A percentile compares a stretch with the other conserved stretches of the same genome.
phyloP scores from a whole-genome alignment of 2,888 invertebrate species.

The Trilocha varians region DNA sequence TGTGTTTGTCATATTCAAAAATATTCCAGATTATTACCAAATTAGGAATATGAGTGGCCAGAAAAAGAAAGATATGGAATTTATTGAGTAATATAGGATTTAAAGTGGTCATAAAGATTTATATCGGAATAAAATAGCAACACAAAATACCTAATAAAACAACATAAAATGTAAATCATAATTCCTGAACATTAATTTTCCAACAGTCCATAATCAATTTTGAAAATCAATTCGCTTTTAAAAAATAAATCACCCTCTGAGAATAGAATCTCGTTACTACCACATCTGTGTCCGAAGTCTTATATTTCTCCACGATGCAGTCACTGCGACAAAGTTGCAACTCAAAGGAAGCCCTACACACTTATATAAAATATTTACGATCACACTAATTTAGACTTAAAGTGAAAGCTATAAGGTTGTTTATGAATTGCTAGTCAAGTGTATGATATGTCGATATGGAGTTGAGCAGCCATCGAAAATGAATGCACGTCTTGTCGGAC shows the following conservation, averaged over 20 bases:
- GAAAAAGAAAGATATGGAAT: too few species aligned
- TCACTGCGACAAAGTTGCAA: slow-evolving; percentile 24
- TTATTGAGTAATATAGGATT: too few species aligned
- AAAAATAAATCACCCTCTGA: slow-evolving; percentile 27
- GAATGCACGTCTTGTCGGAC: slow-evolving; percentile 62
- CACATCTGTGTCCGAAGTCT: slow-evolving; percentile 49
- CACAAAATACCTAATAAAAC: too few species aligned
- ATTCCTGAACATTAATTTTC: neutral
- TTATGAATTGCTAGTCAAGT: slow-evolving; percentile 8
- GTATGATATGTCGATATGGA: slow-evolving; percentile 33
- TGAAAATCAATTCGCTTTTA: neutral
- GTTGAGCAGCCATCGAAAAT: slow-evolving; percentile 48
- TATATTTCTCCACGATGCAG: slow-evolving; percentile 37
- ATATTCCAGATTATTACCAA: too few species aligned
- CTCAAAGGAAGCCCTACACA: slow-evolving; percentile 42
- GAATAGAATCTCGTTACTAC: slow-evolving; percentile 53
- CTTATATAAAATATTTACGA: slow-evolving; percentile 14
- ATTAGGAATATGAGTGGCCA: too few species aligned
- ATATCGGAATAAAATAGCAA: too few species aligned
- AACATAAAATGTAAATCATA: too few species aligned
- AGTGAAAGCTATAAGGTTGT: slow-evolving; percentile 12
- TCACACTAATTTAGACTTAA: slow-evolving; percentile 18
- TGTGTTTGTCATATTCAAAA: too few species aligned
- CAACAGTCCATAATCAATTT: slow-evolving; percentile 6
- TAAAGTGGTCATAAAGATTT: too few species aligned